These are phyloP conservation scores for Cuniculus paca DNA, from an alignment of 2,797 vertebrate genomes.

Conservation along the genomic window DNA sequence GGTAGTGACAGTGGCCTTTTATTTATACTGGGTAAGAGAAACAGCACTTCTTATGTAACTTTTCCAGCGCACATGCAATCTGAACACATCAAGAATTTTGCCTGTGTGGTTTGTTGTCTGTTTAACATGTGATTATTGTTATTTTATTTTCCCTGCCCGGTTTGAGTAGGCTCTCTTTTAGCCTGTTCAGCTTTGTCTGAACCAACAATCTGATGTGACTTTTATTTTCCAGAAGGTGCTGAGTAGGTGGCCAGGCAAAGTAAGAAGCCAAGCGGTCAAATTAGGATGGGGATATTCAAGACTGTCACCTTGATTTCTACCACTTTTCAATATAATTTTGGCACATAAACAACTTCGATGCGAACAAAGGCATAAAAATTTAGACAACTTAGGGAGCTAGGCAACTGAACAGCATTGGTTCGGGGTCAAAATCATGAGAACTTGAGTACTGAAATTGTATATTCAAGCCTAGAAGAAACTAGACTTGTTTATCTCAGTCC, in stretches of 20 bases:
- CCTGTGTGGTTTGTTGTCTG: conserved; percentile 47
- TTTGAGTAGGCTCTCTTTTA: conserved; percentile 4
- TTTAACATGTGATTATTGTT: conserved; percentile 10
- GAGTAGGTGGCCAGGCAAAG: not conserved
- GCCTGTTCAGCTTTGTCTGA: not conserved
- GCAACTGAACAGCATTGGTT: conserved; percentile 49
- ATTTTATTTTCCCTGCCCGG: conserved; percentile 14
- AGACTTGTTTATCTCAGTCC: conserved; percentile 75
- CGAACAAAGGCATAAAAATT: not conserved
- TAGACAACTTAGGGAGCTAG: conserved; percentile 13
- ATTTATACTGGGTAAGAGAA: conserved; percentile 89
- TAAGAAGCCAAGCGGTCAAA: conserved; percentile 42
- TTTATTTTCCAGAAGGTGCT: conserved; percentile 46
- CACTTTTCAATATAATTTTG: conserved; percentile 19
- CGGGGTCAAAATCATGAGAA: conserved; percentile 66
- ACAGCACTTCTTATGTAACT: not conserved
- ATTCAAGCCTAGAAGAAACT: conserved; percentile 75
- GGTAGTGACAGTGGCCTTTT: conserved; percentile 84
- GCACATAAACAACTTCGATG: conserved; percentile 11
- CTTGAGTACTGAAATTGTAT: conserved; percentile 53
- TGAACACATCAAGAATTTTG: conserved; percentile 51
- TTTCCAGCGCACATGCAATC: not conserved
- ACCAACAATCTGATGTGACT: conserved; percentile 32
- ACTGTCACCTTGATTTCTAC: not conserved
- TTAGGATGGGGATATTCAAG: not conserved